These are phyloP conservation scores for Atta cephalotes DNA, from an alignment of 1,140 invertebrate genomes.

Conservation along the genomic window DNA sequence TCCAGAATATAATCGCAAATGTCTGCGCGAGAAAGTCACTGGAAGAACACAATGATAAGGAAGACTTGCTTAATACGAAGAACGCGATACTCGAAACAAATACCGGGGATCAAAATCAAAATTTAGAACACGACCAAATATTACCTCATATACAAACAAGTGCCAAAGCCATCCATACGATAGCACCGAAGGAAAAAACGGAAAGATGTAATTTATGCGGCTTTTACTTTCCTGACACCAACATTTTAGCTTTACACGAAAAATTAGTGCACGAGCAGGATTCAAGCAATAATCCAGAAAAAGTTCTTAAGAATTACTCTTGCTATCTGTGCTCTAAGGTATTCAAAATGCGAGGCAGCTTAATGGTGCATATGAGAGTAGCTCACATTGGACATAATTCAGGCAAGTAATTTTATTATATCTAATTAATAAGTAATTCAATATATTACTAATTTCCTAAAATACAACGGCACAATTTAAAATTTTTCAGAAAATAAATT, in stretches of 20 bases:
- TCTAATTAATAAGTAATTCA: neutral
- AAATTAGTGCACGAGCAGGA: conserved; percentile 90
- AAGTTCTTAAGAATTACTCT: conserved; percentile 87
- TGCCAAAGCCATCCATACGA: conserved; percentile 67
- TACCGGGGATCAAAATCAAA: conserved; percentile 26
- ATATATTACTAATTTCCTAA: no score
- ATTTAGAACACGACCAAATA: conserved; percentile 44
- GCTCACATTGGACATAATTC: conserved; percentile 88
- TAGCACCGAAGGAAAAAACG: conserved; percentile 76
- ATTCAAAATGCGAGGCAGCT: conserved; percentile 93
- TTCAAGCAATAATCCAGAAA: conserved; percentile 75
- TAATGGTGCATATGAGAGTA: conserved; percentile 93
- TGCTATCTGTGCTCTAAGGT: conserved; percentile 93
- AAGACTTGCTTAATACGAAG: neutral
- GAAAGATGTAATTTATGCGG: conserved; percentile 91
- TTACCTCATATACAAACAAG: conserved; percentile 55
- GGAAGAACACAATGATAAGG: conserved; percentile 24
- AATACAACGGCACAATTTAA: no score
- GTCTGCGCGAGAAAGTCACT: neutral
- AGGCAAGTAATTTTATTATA: conserved; percentile 70
- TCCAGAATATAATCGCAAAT: conserved; percentile 1
- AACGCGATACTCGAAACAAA: conserved; percentile 17
- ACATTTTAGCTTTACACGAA: conserved; percentile 91
- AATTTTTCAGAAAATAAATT: no score
- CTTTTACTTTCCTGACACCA: conserved; percentile 89